phyloP scores from a whole-genome alignment of 2,797 vertebrate species.

The Macrochelys suwanniensis region DNA sequence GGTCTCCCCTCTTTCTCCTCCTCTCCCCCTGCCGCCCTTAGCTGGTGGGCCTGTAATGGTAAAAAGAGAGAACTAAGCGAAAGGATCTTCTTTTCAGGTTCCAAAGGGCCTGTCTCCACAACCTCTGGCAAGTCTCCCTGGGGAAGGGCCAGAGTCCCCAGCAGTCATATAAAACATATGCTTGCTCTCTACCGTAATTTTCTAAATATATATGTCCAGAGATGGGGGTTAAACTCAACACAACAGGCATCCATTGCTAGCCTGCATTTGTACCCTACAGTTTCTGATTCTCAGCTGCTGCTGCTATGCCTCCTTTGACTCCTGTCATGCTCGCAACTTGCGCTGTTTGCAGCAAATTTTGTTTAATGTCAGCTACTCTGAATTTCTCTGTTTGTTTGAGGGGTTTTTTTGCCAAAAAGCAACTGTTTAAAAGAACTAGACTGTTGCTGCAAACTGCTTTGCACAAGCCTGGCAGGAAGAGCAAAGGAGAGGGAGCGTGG shows the following conservation, averaged over 20 bases:
- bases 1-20: not conserved
- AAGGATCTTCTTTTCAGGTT: not conserved
- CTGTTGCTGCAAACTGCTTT: conserved; percentile 61
- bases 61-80: not conserved
- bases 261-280: not conserved
- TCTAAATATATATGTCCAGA: conserved; percentile 3
- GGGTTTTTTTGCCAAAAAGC: conserved; percentile 49
- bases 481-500: conserved; percentile 15
- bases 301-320: conserved; percentile 52
- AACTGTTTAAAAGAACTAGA: conserved; percentile 34
- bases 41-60: not conserved
- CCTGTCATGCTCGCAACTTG: conserved; percentile 66
- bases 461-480: conserved; percentile 52
- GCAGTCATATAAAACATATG: not conserved
- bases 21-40: not conserved
- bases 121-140: not conserved
- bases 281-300: not conserved
- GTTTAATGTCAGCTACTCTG: conserved; percentile 33
- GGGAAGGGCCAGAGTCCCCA: not conserved
- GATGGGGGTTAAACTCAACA: conserved; percentile 9
- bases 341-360: conserved; percentile 47
- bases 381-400: conserved; percentile 61
- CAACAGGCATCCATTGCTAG: conserved; percentile 12
- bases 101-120: not conserved
- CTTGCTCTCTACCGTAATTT: not conserved